Evolutionary conservation across 2,113 vertebrate species (phyloP).

Genomic region (Cathartes aura): DNA sequence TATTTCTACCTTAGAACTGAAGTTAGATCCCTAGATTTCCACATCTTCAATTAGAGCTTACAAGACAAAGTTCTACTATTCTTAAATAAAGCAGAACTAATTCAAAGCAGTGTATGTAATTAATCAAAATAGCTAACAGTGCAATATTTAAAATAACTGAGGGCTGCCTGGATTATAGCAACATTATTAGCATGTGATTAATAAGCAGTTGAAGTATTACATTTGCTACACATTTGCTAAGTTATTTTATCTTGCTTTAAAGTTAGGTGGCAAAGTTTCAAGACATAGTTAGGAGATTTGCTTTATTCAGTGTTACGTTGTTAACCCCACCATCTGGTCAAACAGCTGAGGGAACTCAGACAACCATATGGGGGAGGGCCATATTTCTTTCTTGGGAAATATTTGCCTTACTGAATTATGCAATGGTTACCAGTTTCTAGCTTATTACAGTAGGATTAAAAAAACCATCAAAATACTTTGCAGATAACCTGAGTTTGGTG

Average conservation of each 20-base stretch:
- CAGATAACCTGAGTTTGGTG: neutral
- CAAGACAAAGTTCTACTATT: slow-evolving; percentile 23
- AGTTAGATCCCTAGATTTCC: neutral
- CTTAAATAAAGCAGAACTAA: slow-evolving; percentile 56
- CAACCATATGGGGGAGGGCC: slow-evolving; percentile 57
- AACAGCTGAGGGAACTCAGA: slow-evolving; percentile 68
- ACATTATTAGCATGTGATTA: slow-evolving; percentile 67
- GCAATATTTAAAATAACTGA: slow-evolving; percentile 45
- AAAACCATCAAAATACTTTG: neutral
- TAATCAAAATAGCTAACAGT: slow-evolving; percentile 51
- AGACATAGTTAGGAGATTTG: slow-evolving; percentile 67
- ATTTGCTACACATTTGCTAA: slow-evolving; percentile 43
- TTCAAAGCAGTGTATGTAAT: slow-evolving; percentile 27
- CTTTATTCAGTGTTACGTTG: slow-evolving; percentile 61
- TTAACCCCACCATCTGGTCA: slow-evolving; percentile 74
- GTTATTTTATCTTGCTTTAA: slow-evolving; percentile 62
- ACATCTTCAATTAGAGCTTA: slow-evolving; percentile 34
- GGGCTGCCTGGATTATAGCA: slow-evolving; percentile 27
- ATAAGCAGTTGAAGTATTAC: slow-evolving; percentile 62
- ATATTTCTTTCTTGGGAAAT: slow-evolving; percentile 72
- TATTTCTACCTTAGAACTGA: neutral
- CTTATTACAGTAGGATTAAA: neutral
- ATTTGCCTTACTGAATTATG: slow-evolving; percentile 64
- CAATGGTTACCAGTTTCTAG: slow-evolving; percentile 70
- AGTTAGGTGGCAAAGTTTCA: slow-evolving; percentile 61